Evolutionary conservation across 1,140 invertebrate species (phyloP).

Genomic region (Drosophila ohnishii): DNA sequence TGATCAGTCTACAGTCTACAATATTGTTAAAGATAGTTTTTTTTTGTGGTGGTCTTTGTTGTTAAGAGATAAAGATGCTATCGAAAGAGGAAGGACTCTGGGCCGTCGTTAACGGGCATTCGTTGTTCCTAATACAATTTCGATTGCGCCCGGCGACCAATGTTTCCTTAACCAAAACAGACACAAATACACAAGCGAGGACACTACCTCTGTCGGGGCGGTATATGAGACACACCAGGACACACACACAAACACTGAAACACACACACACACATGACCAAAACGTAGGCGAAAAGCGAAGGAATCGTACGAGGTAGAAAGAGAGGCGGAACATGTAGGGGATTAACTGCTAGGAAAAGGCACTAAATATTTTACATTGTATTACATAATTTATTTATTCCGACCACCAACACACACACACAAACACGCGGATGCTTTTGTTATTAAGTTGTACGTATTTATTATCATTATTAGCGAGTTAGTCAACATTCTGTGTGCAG

Average conservation of each 20-base stretch:
- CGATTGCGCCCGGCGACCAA: slow-evolving; percentile 19
- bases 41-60: slow-evolving; percentile 22
- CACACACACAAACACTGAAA: slow-evolving; percentile 25
- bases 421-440: slow-evolving; percentile 42
- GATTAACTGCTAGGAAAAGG: slow-evolving; percentile 31
- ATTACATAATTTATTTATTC: slow-evolving; percentile 70
- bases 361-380: slow-evolving; percentile 51
- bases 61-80: slow-evolving; percentile 20
- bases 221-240: slow-evolving; percentile 7
- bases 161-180: slow-evolving; percentile 2
- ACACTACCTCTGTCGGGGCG: slow-evolving; percentile 38
- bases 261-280: slow-evolving; percentile 57
- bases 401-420: slow-evolving; percentile 19
- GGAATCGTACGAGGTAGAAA: slow-evolving; percentile 9
- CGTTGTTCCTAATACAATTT: slow-evolving; percentile 42
- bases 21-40: slow-evolving; percentile 49
- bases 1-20: slow-evolving; percentile 45
- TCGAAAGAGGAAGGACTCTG: neutral
- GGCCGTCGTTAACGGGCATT: neutral
- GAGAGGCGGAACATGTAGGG: neutral
- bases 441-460: slow-evolving; percentile 74
- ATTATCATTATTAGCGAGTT: slow-evolving; percentile 57
- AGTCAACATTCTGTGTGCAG: slow-evolving; percentile 56
- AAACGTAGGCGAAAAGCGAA: slow-evolving; percentile 38
- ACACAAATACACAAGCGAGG: neutral